phyloP scores from a whole-genome alignment of 2,797 vertebrate genomes.

The Euphonia xanthogaster region DNA sequence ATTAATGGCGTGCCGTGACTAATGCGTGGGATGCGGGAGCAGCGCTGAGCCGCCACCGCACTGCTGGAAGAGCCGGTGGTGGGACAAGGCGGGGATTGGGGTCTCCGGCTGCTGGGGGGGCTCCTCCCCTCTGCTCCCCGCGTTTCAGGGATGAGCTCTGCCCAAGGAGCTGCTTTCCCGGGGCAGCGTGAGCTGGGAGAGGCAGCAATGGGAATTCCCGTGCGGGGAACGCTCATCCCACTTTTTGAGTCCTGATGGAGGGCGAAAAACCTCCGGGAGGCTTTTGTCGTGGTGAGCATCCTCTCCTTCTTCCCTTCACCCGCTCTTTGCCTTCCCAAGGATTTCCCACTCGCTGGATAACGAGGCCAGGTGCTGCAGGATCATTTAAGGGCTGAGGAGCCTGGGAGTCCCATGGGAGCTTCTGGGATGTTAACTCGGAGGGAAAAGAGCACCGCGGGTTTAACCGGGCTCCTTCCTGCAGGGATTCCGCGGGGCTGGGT shows the following conservation, averaged over 20 bases:
- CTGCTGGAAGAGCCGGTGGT: neutral
- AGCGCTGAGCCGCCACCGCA: neutral
- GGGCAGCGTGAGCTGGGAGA: neutral
- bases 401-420: neutral
- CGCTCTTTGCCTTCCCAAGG: neutral
- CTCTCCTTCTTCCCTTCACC: neutral
- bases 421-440: neutral
- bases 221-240: neutral
- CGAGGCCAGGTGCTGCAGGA: neutral
- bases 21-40: neutral
- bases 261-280: neutral
- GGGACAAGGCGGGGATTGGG: accelerated
- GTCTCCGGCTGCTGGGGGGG: accelerated
- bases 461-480: neutral
- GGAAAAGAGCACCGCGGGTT: accelerated
- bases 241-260: neutral
- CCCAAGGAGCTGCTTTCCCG: accelerated
- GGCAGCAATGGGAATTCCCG: neutral
- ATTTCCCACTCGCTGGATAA: neutral
- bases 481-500: neutral
- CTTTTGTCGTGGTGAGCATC: neutral
- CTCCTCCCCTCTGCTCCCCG: neutral
- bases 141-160: neutral
- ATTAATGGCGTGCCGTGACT: neutral
- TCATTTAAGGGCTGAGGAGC: neutral